Evolutionary conservation across 1,140 invertebrate species (phyloP).

Genomic region (Pseudomyrmex pallidus): DNA sequence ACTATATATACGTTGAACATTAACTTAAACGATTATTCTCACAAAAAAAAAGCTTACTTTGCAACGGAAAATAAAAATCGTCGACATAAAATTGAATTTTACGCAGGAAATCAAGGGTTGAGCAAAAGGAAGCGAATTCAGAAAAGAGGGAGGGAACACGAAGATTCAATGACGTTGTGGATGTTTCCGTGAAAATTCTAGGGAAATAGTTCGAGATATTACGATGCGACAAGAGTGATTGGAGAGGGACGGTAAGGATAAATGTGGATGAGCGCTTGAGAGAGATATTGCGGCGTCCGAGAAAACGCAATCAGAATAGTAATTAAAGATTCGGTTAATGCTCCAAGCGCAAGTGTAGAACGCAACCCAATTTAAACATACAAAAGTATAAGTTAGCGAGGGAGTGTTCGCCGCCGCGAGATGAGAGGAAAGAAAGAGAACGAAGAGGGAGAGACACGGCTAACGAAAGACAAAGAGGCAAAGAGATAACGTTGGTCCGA

Average conservation of each 20-base stretch:
- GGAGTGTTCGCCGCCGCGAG: slow-evolving; percentile 44
- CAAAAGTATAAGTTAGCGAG: slow-evolving; percentile 75
- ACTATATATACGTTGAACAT: too few species aligned
- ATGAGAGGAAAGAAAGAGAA: slow-evolving; percentile 48
- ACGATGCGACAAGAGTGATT: slow-evolving; percentile 24
- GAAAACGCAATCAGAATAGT: slow-evolving; percentile 81
- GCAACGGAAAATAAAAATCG: too few species aligned
- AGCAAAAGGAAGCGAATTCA: background rate
- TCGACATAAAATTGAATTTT: too few species aligned
- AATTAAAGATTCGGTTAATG: slow-evolving; percentile 82
- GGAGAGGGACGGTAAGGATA: slow-evolving; percentile 11
- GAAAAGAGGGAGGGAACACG: background rate
- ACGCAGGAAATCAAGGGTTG: background rate
- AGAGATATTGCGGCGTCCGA: slow-evolving; percentile 66
- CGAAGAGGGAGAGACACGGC: slow-evolving; percentile 29
- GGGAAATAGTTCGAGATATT: slow-evolving; percentile 61
- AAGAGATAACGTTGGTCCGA: slow-evolving; percentile 53
- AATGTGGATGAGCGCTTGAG: slow-evolving; percentile 20
- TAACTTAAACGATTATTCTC: background rate
- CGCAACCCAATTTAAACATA: slow-evolving; percentile 80
- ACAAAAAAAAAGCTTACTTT: too few species aligned
- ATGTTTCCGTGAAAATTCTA: slow-evolving; percentile 65
- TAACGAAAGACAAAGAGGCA: slow-evolving; percentile 59
- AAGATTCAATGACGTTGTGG: slow-evolving; percentile 17
- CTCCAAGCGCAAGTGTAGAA: slow-evolving; percentile 75